These are phyloP conservation scores for Drosophila melanosoma DNA, from an alignment of 2,888 invertebrate genomes.

Conservation along the genomic window DNA sequence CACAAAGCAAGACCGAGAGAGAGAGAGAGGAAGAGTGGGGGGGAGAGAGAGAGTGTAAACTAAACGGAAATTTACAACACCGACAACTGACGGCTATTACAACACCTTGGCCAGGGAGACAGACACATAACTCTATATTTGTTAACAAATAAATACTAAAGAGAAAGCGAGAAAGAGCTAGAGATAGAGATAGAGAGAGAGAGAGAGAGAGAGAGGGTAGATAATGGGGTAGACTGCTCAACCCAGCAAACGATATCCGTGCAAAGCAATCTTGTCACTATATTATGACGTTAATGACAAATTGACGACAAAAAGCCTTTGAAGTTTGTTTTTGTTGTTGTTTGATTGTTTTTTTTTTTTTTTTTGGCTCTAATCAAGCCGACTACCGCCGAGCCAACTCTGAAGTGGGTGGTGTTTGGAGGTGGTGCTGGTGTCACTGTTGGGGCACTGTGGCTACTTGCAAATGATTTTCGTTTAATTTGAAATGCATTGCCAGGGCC, in stretches of 20 bases:
- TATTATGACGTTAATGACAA: constrained; percentile 84
- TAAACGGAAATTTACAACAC: constrained; percentile 75
- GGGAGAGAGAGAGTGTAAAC: constrained; percentile 17
- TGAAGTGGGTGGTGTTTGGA: constrained; percentile 11
- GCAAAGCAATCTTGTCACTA: constrained; percentile 83
- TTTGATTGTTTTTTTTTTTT: constrained; percentile 84
- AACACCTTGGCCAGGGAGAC: constrained; percentile 70
- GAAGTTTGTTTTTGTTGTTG: constrained; percentile 81
- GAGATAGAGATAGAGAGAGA: not conserved
- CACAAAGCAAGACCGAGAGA: not conserved
- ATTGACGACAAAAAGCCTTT: constrained; percentile 84
- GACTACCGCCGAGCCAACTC: constrained; percentile 81
- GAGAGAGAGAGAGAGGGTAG: not conserved
- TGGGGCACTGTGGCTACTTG: constrained; percentile 45
- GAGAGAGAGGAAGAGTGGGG: not conserved
- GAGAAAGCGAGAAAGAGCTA: not conserved
- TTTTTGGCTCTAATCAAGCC: constrained; percentile 81
- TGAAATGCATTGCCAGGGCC: constrained; percentile 59
- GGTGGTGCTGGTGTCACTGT: constrained; percentile 3
- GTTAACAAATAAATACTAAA: constrained; percentile 66
- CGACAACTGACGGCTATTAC: constrained; percentile 59
- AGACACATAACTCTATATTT: constrained; percentile 72
- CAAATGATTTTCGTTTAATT: constrained; percentile 80
- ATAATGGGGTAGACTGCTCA: constrained; percentile 5
- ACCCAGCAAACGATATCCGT: constrained; percentile 65